phyloP scores from a whole-genome alignment of 1,140 invertebrate species.

The Idris sp. region DNA sequence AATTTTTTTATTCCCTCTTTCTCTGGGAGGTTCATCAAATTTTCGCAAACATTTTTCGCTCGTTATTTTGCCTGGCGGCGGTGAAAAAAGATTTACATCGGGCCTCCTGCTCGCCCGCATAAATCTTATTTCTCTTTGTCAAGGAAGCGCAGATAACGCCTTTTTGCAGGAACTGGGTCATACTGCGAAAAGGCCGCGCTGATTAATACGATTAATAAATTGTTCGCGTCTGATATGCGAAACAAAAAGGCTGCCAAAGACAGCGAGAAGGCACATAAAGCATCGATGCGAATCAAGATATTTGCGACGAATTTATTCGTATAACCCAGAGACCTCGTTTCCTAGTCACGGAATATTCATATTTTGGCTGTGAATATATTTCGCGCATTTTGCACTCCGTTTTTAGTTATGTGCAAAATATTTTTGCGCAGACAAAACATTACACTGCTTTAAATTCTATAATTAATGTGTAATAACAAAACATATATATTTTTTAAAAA shows the following conservation, averaged over 20 bases:
- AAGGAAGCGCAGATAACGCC: conserved; percentile 49
- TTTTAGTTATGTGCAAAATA: conserved; percentile 14
- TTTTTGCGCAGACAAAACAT: background rate
- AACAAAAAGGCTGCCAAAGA: conserved; percentile 27
- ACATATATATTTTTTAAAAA: too few relatives aligned
- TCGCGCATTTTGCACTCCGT: conserved; percentile 36
- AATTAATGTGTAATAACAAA: too few relatives aligned
- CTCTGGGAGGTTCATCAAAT: conserved; percentile 46
- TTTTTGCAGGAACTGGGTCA: conserved; percentile 48
- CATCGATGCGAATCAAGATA: conserved; percentile 56
- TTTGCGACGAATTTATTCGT: conserved; percentile 57
- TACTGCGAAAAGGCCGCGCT: conserved; percentile 28
- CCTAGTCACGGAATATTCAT: conserved; percentile 51
- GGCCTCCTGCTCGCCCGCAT: conserved; percentile 33
- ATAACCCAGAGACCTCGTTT: conserved; percentile 48
- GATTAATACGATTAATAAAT: conserved; percentile 58
- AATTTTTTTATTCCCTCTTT: too few relatives aligned
- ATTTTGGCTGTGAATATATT: conserved; percentile 52
- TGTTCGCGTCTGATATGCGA: conserved; percentile 44
- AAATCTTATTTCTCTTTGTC: conserved; percentile 57
- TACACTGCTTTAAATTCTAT: too few relatives aligned
- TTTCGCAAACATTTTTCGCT: conserved; percentile 50
- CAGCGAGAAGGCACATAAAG: conserved; percentile 7
- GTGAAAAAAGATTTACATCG: conserved; percentile 56
- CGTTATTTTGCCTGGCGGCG: conserved; percentile 39